A percentile compares a stretch with the other conserved stretches of the same genome.
phyloP scores from a whole-genome alignment of 2,113 vertebrate genomes.

The Leucopsar rothschildi region DNA sequence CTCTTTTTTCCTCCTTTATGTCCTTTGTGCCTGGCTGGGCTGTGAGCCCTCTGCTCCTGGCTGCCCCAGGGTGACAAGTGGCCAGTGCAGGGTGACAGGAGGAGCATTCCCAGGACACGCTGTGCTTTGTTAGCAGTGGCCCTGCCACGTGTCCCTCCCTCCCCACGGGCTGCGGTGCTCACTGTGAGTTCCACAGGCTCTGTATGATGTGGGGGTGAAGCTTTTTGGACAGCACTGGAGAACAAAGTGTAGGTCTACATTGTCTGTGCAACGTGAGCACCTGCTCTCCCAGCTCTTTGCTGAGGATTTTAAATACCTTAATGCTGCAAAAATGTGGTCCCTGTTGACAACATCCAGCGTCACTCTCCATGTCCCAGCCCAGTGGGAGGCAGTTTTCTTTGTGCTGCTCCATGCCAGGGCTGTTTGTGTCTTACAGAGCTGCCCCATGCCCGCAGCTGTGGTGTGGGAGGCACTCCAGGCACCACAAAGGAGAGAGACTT shows the following conservation, averaged over 20 bases:
- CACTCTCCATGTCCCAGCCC: rapidly evolving
- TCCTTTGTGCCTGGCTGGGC: neutral
- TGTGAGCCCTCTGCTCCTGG: neutral
- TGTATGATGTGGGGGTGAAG: neutral
- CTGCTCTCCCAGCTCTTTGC: neutral
- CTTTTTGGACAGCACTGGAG: neutral
- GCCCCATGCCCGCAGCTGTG: rapidly evolving
- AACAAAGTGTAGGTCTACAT: neutral
- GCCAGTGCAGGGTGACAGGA: rapidly evolving
- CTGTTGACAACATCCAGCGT: neutral
- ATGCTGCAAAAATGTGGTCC: neutral
- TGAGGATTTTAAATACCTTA: neutral
- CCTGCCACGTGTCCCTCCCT: neutral
- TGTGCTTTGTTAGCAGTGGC: rapidly evolving
- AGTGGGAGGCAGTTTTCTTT: neutral
- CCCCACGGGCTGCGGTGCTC: rapidly evolving
- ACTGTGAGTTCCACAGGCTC: neutral
- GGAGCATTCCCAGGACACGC: rapidly evolving
- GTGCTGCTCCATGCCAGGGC: rapidly evolving
- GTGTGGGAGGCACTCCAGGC: neutral
- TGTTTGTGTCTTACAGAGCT: neutral
- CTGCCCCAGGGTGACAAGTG: neutral
- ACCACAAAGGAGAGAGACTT: neutral
- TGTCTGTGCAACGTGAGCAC: too few relatives aligned
- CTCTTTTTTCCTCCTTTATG: neutral